Base-by-base conservation (phyloP, 2,113 vertebrate genomes). In the Myocastor coypus region DNA sequence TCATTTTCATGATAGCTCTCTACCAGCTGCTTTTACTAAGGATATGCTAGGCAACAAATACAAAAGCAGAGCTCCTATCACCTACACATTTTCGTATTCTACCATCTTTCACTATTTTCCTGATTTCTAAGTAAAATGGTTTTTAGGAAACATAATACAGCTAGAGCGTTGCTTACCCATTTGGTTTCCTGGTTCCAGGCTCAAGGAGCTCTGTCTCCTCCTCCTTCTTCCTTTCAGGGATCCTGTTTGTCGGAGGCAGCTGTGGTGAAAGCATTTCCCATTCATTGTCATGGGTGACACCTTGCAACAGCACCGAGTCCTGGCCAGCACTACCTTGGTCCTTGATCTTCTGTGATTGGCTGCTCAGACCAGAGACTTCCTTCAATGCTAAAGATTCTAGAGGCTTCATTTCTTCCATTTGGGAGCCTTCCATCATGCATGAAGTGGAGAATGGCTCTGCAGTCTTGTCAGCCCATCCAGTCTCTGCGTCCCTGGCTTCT, bases 141-240 rank as follows among this genome's bases (percentile, higher is more conserved):
- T 94, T 92, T 71, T 26, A 71, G 52, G 40, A 68, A 95, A 94
- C 89, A 96, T 84, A 84, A 77, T 66, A 95, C 77, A 71, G 12
- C 1, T 17, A 82, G 7, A 0, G 34, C 91, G 97, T 94, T 94
- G 85, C 98, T 98, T 98, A 99, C 99, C 98, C 90, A 3, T 95
- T 94, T n/a, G 7, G n/a, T 87, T 97, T 94, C 93, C 63, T 84
- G 64, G 68, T 63, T 80, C 92, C 94, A 84, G 16, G 94, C 86
- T 82, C 97, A 57, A 98, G 91, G 97, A 98, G 97, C 88, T 96
- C 83, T 0, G 0, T 96, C 93, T 98, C 97, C 24, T 97, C 97
- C 94, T 98, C 97, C 13, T 80, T 34, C 97, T 98, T 96, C 20
- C 78, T 87, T 89, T 96, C 96, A 93, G 63, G 82, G 91, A 88